Conservation (phyloP, 2,113 vertebrate species). For the Megalops atlanticus region DNA sequence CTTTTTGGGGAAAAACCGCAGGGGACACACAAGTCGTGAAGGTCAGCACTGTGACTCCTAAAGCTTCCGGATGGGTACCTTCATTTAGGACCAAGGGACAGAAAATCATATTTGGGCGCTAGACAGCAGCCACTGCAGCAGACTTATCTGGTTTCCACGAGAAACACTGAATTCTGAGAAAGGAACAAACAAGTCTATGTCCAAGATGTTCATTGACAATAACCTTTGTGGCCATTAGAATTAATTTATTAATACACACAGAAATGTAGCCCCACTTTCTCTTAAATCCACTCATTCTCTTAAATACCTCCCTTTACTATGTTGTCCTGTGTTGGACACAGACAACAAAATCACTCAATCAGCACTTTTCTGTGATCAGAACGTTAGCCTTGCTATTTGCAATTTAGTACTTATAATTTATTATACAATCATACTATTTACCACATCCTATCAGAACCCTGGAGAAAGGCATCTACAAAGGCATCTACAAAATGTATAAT, state of each 20-base stretch:
- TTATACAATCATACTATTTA: no score
- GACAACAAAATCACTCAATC: background rate
- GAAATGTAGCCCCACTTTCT: no score
- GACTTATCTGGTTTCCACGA: background rate
- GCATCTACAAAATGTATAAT: background rate
- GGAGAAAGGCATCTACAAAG: no score
- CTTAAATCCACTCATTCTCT: no score
- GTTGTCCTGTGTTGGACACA: no score
- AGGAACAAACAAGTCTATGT: background rate
- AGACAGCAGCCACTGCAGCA: background rate
- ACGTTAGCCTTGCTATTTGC: background rate
- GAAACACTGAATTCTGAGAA: background rate
- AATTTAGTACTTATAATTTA: no score
- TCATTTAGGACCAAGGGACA: background rate
- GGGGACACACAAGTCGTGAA: background rate
- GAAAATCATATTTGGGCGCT: background rate
- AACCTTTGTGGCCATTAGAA: background rate
- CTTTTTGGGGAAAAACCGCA: background rate
- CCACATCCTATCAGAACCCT: no score
- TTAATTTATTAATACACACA: background rate
- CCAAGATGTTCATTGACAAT: background rate
- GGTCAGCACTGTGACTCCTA: background rate
- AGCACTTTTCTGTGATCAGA: background rate
- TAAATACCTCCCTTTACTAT: no score
- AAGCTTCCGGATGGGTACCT: background rate